These are phyloP conservation scores for Penaeus indicus DNA, from an alignment of 1,140 invertebrate genomes.

Conservation along the genomic window DNA sequence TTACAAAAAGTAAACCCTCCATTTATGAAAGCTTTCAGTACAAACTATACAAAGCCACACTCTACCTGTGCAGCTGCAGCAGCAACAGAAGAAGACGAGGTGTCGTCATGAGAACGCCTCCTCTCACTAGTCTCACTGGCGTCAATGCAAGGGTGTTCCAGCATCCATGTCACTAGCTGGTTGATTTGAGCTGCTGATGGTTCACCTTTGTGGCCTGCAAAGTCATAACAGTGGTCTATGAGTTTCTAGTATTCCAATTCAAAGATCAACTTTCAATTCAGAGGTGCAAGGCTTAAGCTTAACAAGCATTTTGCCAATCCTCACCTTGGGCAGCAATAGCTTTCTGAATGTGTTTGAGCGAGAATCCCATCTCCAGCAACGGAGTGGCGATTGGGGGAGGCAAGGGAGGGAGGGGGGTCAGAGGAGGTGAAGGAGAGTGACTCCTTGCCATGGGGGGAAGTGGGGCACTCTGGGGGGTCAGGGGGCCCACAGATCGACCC, in stretches of 20 bases:
- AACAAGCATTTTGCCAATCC: not conserved
- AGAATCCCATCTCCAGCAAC: slow-evolving; percentile 79
- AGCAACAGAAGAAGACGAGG: slow-evolving; percentile 28
- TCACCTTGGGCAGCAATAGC: slow-evolving; percentile 75
- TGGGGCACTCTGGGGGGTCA: slow-evolving; percentile 54
- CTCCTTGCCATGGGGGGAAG: slow-evolving; percentile 50
- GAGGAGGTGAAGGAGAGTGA: slow-evolving; percentile 51
- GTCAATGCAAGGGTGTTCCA: slow-evolving; percentile 76
- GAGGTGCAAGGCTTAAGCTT: not conserved
- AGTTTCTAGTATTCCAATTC: too few species aligned
- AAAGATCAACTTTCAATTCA: not conserved
- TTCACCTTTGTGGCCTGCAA: slow-evolving; percentile 73
- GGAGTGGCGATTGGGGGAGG: slow-evolving; percentile 74
- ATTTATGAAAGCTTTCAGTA: not conserved
- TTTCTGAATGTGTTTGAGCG: slow-evolving; percentile 75
- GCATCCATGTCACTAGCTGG: slow-evolving; percentile 79
- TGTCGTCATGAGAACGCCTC: slow-evolving; percentile 59
- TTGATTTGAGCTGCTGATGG: slow-evolving; percentile 75
- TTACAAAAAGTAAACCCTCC: not conserved
- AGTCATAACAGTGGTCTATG: too few species aligned
- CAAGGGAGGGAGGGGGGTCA: slow-evolving; percentile 68
- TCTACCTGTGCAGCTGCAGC: slow-evolving; percentile 43
- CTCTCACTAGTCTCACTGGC: slow-evolving; percentile 65
- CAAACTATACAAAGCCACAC: not conserved
- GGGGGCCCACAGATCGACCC: slow-evolving; percentile 36